These are phyloP conservation scores for Sebastes jordani DNA, from an alignment of 2,797 vertebrate species.

Conservation along the genomic window DNA sequence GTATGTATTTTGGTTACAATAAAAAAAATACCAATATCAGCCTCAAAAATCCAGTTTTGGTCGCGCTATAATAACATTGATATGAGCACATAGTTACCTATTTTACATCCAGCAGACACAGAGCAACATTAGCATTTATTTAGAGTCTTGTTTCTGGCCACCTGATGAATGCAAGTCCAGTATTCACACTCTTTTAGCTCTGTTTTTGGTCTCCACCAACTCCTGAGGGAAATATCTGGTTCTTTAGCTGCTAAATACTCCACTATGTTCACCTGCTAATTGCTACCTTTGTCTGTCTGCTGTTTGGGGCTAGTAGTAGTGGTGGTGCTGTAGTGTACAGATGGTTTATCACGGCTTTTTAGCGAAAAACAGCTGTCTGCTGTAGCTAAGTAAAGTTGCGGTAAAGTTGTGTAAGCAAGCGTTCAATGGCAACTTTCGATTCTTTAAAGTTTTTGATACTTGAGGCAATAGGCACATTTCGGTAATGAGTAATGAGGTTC, in stretches of 20 bases:
- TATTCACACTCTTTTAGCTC: neutral
- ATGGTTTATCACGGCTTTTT: neutral
- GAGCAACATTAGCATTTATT: neutral
- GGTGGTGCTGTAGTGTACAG: accelerated
- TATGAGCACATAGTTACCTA: neutral
- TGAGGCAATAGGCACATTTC: neutral
- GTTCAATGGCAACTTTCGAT: neutral
- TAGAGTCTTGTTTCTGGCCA: neutral
- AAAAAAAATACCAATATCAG: neutral
- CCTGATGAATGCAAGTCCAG: neutral
- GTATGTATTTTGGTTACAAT: accelerated
- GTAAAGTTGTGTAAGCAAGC: neutral
- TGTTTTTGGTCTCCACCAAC: neutral
- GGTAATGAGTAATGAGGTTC: neutral
- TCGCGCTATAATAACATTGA: accelerated
- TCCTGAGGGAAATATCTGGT: too few relatives aligned
- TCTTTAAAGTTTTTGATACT: neutral
- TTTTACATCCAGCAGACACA: neutral
- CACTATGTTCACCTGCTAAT: neutral
- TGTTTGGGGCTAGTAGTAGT: neutral
- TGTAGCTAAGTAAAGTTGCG: neutral
- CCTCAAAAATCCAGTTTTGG: neutral
- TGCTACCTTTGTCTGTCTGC: neutral
- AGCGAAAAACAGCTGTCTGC: neutral
- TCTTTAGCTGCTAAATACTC: neutral